Evolutionary conservation across 2,888 invertebrate genomes (phyloP), one percentile per base, ranked within the genome.

Genomic region (Lagria hirta): DNA sequence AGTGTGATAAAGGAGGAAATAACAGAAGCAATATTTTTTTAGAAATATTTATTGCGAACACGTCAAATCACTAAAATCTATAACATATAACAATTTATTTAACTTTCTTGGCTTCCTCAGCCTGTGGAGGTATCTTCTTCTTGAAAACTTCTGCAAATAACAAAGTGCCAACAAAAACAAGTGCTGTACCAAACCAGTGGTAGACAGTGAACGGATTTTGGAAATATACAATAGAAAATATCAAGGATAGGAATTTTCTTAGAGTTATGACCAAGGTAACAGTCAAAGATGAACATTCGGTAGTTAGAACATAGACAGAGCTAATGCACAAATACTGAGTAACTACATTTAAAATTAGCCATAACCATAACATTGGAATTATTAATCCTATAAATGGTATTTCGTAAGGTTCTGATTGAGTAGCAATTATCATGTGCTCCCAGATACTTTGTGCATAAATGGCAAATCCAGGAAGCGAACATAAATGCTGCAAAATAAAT

Each of bases 161-260:
- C 43, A 95, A 73, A 0, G 98, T 98, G 2, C 99, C 98, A 1
- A 83, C 70, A 68, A 99, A 99, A 1, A 99, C 97, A 24, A 94
- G 72, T 1, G 81, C 61, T 0, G 97, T 92, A 3, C 97, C 97
- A 21, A 89, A 61, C 92, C 96, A 95, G 68, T 99, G 98, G 27
- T 82, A 81, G 0, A 82, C 4, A 0, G 96, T 97, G 65, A 99
- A 99, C 0, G 92, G 87, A 75, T 98, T 99, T 58, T 84, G 79
- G 68, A 99, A 99, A 71, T 96, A 94, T 30, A 91, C 60, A 55
- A 99, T 95, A 0, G 97, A 98, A 66, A 99, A 88, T n/a, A 99
- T 71, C 20, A 99, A 75, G 0, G 96, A 96, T 17, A 92, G 79
- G 66, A 99, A 99, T 73, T 99, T 99, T 32, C 99, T 78, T 37